Conservation (phyloP, 2,888 invertebrate genomes). For the Euzophera pinguis region DNA sequence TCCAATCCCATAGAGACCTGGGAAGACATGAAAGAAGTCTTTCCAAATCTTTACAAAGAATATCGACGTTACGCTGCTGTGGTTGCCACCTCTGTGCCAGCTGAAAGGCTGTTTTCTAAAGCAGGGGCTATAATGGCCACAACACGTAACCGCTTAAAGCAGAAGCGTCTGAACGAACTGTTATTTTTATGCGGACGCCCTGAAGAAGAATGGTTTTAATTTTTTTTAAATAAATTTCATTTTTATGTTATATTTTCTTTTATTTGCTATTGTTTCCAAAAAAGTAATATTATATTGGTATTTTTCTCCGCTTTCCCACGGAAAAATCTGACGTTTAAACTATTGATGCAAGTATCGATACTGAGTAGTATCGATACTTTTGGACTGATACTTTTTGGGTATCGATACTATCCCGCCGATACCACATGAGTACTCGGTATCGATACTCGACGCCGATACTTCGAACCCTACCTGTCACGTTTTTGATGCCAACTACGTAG, state of each 20-base stretch:
- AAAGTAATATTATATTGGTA: not conserved
- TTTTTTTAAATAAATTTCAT: not conserved
- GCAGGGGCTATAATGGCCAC: conserved; percentile 26
- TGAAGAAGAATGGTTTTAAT: not conserved
- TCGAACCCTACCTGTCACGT: conserved; percentile 2
- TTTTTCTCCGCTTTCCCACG: not conserved
- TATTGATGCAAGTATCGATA: conserved; percentile 4
- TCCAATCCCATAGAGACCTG: conserved; percentile 19
- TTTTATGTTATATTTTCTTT: not conserved
- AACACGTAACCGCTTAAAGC: conserved; percentile 22
- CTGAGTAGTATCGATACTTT: conserved; percentile 10
- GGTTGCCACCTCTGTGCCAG: conserved; percentile 29
- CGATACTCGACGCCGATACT: conserved; percentile 10
- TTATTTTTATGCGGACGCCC: conserved; percentile 9
- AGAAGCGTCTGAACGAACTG: conserved; percentile 3
- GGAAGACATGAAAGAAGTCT: conserved; percentile 24
- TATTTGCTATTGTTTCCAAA: not conserved
- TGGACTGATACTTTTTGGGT: conserved; percentile 9
- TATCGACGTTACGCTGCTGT: conserved; percentile 11
- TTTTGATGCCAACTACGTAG: not conserved
- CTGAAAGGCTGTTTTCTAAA: conserved; percentile 29
- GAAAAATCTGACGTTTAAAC: not conserved
- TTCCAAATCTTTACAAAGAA: conserved; percentile 17
- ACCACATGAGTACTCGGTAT: conserved; percentile 12
- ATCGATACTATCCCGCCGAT: conserved; percentile 11